Percentiles rank a stretch among this genome's conserved stretches.
Evolutionary conservation across 2,888 invertebrate genomes (phyloP).

Genomic region (Phengaris alcon): DNA sequence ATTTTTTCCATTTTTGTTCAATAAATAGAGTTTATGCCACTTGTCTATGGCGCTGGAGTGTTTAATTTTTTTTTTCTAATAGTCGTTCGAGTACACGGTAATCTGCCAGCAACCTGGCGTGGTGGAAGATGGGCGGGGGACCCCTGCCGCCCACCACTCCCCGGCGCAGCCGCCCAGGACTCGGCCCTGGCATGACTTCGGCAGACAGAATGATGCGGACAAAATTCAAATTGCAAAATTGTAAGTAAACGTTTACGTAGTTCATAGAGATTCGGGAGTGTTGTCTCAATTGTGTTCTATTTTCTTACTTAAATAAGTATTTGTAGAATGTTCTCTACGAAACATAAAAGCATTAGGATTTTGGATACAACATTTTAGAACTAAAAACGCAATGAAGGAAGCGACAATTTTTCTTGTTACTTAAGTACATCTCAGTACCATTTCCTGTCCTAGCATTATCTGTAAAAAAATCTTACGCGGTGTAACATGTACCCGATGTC

Average conservation of each 20-base stretch:
- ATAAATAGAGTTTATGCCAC: background rate
- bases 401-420: background rate
- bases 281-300: slow-evolving; percentile 49
- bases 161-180: slow-evolving; percentile 84
- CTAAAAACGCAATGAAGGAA: background rate
- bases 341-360: background rate
- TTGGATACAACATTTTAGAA: background rate
- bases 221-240: slow-evolving; percentile 98
- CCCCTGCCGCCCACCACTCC: slow-evolving; percentile 81
- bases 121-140: slow-evolving; percentile 79
- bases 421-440: background rate
- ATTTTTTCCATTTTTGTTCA: background rate
- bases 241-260: slow-evolving; percentile 81
- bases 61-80: slow-evolving; percentile 43
- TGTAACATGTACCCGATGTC: background rate
- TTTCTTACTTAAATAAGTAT: slow-evolving; percentile 53
- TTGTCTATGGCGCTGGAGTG: background rate
- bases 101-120: slow-evolving; percentile 85
- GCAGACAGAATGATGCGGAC: slow-evolving; percentile 94
- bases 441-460: background rate
- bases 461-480: background rate
- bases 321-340: slow-evolving; percentile 43
- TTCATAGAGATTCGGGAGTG: slow-evolving; percentile 16
- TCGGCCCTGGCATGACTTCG: slow-evolving; percentile 96
- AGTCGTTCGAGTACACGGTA: slow-evolving; percentile 97